Percentiles rank a stretch among this genome's conserved stretches.
Evolutionary conservation across 2,888 invertebrate species (phyloP).

Genomic region (Melieria picta): DNA sequence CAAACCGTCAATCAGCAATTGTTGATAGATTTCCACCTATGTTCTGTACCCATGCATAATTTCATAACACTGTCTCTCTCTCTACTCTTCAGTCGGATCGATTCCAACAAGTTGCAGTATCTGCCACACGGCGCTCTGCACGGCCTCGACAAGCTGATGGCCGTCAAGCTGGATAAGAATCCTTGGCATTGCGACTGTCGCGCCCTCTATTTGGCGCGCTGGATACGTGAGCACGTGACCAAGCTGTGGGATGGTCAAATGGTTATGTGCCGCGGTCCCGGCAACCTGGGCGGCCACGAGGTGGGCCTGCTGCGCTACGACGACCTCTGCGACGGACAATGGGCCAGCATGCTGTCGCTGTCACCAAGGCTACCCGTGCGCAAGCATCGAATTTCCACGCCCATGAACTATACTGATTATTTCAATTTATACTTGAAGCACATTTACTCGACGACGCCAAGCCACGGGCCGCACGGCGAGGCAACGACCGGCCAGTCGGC

Average conservation of each 20-base stretch:
- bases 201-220: slow-evolving; percentile 73
- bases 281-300: slow-evolving; percentile 67
- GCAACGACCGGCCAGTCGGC: background rate
- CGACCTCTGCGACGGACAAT: slow-evolving; percentile 77
- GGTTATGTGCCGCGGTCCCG: slow-evolving; percentile 69
- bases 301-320: slow-evolving; percentile 70
- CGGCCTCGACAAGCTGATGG: slow-evolving; percentile 68
- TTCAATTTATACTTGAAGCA: slow-evolving; percentile 64
- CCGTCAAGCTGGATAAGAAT: slow-evolving; percentile 73
- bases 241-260: slow-evolving; percentile 68
- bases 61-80: no score
- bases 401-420: slow-evolving; percentile 65
- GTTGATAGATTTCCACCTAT: no score
- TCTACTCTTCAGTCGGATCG: slow-evolving; percentile 66
- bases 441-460: slow-evolving; percentile 57
- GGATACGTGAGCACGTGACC: slow-evolving; percentile 67
- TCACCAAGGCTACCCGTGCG: slow-evolving; percentile 64
- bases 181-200: slow-evolving; percentile 75
- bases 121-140: slow-evolving; percentile 72
- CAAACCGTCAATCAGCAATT: no score
- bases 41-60: no score
- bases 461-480: background rate
- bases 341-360: slow-evolving; percentile 74
- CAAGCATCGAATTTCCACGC: slow-evolving; percentile 62
- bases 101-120: slow-evolving; percentile 73